These are phyloP conservation scores for Ectropis grisescens DNA, from an alignment of 1,140 invertebrate species.

Conservation along the genomic window DNA sequence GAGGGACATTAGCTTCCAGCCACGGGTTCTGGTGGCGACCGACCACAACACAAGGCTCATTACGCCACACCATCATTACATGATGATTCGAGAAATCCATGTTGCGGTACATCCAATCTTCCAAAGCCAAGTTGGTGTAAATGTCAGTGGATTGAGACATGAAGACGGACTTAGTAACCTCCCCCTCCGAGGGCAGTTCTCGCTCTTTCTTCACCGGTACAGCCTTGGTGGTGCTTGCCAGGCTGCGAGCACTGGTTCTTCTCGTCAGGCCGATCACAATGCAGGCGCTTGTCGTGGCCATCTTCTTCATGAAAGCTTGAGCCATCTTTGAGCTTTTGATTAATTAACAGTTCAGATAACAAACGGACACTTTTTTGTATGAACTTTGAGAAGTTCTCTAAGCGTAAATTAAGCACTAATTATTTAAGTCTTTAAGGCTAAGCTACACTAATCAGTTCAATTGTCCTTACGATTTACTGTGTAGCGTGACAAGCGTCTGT, in stretches of 20 bases:
- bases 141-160: conserved; percentile 93
- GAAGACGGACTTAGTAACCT: conserved; percentile 86
- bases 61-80: conserved; percentile 91
- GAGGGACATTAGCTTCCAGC: conserved; percentile 86
- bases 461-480: conserved; percentile 40
- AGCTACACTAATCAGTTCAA: conserved; percentile 17
- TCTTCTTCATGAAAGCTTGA: conserved; percentile 55
- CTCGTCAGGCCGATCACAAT: conserved; percentile 44
- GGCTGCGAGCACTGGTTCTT: conserved; percentile 38
- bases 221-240: conserved; percentile 28
- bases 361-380: conserved; percentile 63
- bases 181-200: conserved; percentile 45
- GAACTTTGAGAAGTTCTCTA: conserved; percentile 43
- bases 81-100: conserved; percentile 85
- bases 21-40: conserved; percentile 98
- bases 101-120: conserved; percentile 95
- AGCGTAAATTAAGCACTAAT: conserved; percentile 34
- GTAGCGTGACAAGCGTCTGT: conserved; percentile 68
- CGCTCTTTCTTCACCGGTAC: conserved; percentile 29
- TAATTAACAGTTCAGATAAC: conserved; percentile 14
- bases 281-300: conserved; percentile 39
- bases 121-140: conserved; percentile 91
- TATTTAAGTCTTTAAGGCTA: conserved; percentile 14
- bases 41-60: conserved; percentile 94
- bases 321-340: conserved; percentile 41